phyloP scores from a whole-genome alignment of 2,113 vertebrate species.

The Nothocercus julius region DNA sequence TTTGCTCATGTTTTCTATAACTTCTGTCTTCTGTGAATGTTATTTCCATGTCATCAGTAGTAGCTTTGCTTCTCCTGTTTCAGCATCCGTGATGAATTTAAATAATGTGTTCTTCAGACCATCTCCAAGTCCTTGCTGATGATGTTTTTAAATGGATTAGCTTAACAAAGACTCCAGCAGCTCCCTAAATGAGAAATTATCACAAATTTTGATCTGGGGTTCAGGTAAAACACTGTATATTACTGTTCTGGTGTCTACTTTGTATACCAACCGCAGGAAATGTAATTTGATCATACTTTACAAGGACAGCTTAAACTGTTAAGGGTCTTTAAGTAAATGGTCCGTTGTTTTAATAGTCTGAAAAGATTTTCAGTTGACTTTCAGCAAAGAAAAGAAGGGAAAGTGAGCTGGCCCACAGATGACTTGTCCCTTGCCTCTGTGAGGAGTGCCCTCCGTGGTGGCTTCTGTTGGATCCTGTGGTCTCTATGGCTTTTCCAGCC shows the following conservation, averaged over 20 bases:
- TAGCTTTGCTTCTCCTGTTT: neutral
- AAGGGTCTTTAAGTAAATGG: neutral
- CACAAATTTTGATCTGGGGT: neutral
- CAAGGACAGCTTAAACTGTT: neutral
- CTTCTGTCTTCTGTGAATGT: neutral
- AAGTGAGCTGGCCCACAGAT: neutral
- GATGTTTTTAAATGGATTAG: neutral
- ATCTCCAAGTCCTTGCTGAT: neutral
- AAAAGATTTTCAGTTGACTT: neutral
- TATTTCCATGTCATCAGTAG: neutral
- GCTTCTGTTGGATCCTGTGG: neutral
- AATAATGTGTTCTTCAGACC: neutral
- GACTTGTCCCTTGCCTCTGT: neutral
- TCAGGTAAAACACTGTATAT: neutral
- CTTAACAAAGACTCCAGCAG: neutral
- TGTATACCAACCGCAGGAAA: neutral
- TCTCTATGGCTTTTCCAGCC: neutral
- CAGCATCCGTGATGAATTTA: neutral
- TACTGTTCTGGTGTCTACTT: neutral
- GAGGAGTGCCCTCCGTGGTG: neutral
- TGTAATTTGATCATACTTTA: neutral
- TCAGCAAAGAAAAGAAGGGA: neutral
- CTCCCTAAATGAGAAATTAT: accelerated
- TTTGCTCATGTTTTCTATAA: neutral
- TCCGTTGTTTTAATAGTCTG: neutral